phyloP scores from a whole-genome alignment of 1,140 invertebrate genomes.

The Macrocentrus cingulum region DNA sequence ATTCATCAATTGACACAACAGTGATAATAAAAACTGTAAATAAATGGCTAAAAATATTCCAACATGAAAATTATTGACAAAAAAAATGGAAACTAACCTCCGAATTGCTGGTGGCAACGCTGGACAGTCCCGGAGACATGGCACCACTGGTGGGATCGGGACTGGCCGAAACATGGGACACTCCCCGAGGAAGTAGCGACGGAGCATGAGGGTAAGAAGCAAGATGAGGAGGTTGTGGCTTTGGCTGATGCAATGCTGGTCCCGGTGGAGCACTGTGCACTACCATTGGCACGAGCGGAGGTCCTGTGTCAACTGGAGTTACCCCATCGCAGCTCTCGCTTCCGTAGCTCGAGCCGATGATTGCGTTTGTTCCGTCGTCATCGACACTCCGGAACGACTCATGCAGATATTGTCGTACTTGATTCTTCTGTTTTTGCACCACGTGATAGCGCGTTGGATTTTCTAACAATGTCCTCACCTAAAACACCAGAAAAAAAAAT shows the following conservation, averaged over 20 bases:
- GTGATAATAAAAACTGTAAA: too few relatives aligned
- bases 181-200: conserved; percentile 30
- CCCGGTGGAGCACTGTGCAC: conserved; percentile 52
- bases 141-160: conserved; percentile 61
- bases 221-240: conserved; percentile 51
- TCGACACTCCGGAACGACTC: conserved; percentile 65
- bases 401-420: conserved; percentile 82
- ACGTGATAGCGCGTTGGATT: conserved; percentile 92
- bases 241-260: conserved; percentile 38
- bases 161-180: conserved; percentile 51
- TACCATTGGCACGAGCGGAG: conserved; percentile 39
- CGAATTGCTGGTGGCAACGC: conserved; percentile 72
- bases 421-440: conserved; percentile 84
- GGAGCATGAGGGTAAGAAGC: conserved; percentile 48
- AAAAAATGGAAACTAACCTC: conserved; percentile 66
- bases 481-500: conserved; percentile 26
- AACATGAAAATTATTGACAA: too few relatives aligned
- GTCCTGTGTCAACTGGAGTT: conserved; percentile 41
- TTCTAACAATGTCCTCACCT: conserved; percentile 82
- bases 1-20: too few relatives aligned
- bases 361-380: conserved; percentile 22
- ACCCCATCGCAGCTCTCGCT: conserved; percentile 31
- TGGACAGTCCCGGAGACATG: conserved; percentile 73
- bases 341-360: conserved; percentile 24
- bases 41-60: too few relatives aligned